Conservation (phyloP, 2,888 invertebrate genomes). For the Cepaea hortensis region DNA sequence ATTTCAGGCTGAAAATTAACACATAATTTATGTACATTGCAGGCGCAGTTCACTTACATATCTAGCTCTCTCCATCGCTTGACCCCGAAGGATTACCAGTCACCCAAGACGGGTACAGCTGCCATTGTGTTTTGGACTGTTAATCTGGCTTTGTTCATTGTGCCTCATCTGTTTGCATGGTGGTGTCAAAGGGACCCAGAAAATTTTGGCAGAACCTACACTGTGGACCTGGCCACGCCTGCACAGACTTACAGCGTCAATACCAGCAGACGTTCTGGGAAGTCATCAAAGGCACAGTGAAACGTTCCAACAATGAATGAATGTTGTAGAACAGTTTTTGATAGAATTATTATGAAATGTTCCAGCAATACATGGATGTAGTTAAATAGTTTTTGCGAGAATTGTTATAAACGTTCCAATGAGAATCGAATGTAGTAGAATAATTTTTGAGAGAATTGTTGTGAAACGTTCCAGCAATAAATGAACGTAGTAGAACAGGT, state of each 20-base stretch:
- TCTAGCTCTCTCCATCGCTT: slow-evolving; percentile 57
- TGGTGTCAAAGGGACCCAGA: slow-evolving; percentile 51
- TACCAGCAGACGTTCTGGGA: slow-evolving; percentile 2
- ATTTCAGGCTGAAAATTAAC: too few relatives aligned
- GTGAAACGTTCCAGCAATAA: too few relatives aligned
- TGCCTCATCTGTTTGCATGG: slow-evolving; percentile 62
- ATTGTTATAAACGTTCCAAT: not conserved
- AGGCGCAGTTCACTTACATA: slow-evolving; percentile 64
- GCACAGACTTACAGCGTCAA: slow-evolving; percentile 23
- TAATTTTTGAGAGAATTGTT: too few relatives aligned
- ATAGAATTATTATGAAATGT: too few relatives aligned
- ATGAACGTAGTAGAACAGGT: too few relatives aligned
- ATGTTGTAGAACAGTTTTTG: too few relatives aligned
- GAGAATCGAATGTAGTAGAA: too few relatives aligned
- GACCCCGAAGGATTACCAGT: slow-evolving; percentile 55
- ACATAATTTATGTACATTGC: slow-evolving; percentile 45
- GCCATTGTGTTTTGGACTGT: slow-evolving; percentile 57
- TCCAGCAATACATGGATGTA: too few relatives aligned
- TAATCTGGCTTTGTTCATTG: slow-evolving; percentile 57
- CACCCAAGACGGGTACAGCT: slow-evolving; percentile 50
- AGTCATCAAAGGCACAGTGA: slow-evolving; percentile 25
- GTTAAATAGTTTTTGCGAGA: too few relatives aligned
- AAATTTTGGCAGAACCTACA: slow-evolving; percentile 42
- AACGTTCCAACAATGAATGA: not conserved
- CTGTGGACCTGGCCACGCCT: slow-evolving; percentile 50